Percentiles rank a stretch among this genome's conserved stretches.
Conservation (phyloP, 30 jellyfish, hydroid and myxozoan species). For the Turritopsis dohrnii region DNA sequence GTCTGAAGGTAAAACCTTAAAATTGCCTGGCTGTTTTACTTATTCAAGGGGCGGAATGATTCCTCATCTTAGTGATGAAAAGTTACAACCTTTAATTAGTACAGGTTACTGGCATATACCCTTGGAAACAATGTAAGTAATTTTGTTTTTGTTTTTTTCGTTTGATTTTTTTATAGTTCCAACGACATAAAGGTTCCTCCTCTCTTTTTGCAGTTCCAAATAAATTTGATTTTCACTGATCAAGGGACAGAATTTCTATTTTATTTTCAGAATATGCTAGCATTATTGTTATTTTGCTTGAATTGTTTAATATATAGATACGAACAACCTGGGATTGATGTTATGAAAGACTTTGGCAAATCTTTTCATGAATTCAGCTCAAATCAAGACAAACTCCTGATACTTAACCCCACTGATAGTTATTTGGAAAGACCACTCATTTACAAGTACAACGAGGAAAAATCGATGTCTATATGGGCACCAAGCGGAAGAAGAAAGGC, state of each 20-base stretch:
- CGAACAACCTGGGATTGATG: constrained; percentile 56
- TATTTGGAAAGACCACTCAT: constrained; percentile 10
- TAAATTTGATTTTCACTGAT: too few species aligned
- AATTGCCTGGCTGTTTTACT: constrained; percentile 47
- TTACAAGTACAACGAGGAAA: constrained; percentile 64
- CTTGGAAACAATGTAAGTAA: constrained; percentile 31
- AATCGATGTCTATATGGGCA: constrained; percentile 78
- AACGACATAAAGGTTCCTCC: too few species aligned
- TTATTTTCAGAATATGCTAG: too few species aligned
- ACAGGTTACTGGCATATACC: constrained; percentile 27
- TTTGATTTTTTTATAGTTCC: neutral
- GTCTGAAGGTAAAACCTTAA: constrained; percentile 23
- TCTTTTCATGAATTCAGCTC: constrained; percentile 35
- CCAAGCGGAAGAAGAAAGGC: constrained; percentile 85
- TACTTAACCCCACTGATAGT: constrained; percentile 27
- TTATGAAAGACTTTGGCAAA: constrained; percentile 36
- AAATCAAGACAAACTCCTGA: constrained; percentile 2
- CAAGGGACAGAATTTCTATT: too few species aligned
- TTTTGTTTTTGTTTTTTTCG: neutral
- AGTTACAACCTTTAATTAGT: neutral
- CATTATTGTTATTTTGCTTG: neutral
- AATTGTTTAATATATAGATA: constrained; percentile 20
- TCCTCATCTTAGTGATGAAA: constrained; percentile 66
- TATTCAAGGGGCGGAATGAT: constrained; percentile 64
- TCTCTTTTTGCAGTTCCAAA: too few species aligned